These are phyloP conservation scores for Philhelius pedissequus DNA, from an alignment of 2,888 invertebrate species.

Conservation along the genomic window DNA sequence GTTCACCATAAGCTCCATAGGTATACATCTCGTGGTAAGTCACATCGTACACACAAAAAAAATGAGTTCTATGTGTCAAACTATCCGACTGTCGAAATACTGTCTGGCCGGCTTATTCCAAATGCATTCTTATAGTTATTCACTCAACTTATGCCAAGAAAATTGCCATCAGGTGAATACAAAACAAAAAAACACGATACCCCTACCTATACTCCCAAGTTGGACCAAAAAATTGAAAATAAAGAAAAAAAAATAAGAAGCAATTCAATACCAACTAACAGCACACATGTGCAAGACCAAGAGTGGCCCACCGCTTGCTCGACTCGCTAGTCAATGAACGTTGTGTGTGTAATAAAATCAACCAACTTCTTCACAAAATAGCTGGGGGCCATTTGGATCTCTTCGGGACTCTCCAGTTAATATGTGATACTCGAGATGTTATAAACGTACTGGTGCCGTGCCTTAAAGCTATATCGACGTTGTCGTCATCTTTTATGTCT, in stretches of 20 bases:
- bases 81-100: constrained; percentile 24
- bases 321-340: constrained; percentile 47
- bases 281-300: constrained; percentile 44
- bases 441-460: constrained; percentile 69
- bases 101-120: constrained; percentile 24
- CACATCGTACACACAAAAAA: background rate
- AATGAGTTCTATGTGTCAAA: constrained; percentile 30
- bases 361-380: constrained; percentile 65
- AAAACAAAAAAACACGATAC: background rate
- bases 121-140: constrained; percentile 41
- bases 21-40: constrained; percentile 9
- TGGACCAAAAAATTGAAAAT: constrained; percentile 15
- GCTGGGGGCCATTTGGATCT: constrained; percentile 71
- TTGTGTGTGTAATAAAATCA: constrained; percentile 53
- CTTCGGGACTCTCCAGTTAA: constrained; percentile 70
- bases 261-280: constrained; percentile 51
- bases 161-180: constrained; percentile 58
- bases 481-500: constrained; percentile 61
- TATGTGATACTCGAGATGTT: constrained; percentile 71
- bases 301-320: constrained; percentile 2
- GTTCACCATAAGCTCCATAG: background rate
- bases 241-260: constrained; percentile 9
- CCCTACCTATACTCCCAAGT: constrained; percentile 14
- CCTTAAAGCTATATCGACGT: constrained; percentile 57
- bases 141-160: background rate